phyloP scores from a whole-genome alignment of 2,797 vertebrate species.

The Jordanella pulchra region DNA sequence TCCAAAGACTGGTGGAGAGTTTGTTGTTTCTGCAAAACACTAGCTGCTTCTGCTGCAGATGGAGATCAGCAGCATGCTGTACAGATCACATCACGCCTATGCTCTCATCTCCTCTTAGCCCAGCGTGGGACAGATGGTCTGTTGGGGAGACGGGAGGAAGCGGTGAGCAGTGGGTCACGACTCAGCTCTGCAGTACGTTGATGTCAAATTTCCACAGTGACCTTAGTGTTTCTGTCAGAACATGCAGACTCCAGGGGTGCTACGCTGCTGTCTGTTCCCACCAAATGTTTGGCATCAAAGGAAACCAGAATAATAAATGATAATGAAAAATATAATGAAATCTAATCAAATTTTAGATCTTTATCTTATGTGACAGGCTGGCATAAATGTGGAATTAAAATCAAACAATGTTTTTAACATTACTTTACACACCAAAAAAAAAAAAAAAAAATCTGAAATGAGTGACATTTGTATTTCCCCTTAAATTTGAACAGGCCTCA shows the following conservation, averaged over 20 bases:
- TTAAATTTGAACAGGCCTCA: too few species aligned
- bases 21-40: neutral
- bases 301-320: neutral
- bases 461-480: too few species aligned
- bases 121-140: conserved; percentile 48
- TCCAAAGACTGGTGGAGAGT: neutral
- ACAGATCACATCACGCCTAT: conserved; percentile 31
- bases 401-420: neutral
- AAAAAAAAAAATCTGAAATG: too few species aligned
- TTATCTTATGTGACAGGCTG: neutral
- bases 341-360: neutral
- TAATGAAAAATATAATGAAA: neutral
- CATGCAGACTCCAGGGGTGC: neutral
- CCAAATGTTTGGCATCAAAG: neutral
- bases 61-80: conserved; percentile 8
- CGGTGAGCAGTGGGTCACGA: conserved; percentile 35
- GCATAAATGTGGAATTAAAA: neutral
- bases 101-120: conserved; percentile 41
- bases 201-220: conserved; percentile 10
- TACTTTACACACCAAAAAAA: too few species aligned
- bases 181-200: conserved; percentile 12
- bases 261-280: neutral
- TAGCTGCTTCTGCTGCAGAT: neutral
- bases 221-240: neutral
- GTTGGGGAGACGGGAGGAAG: conserved; percentile 22